Evolutionary conservation across 2,888 invertebrate species (phyloP), one percentile per base, ranked within the genome.

Genomic region (Chymomyza amoena): DNA sequence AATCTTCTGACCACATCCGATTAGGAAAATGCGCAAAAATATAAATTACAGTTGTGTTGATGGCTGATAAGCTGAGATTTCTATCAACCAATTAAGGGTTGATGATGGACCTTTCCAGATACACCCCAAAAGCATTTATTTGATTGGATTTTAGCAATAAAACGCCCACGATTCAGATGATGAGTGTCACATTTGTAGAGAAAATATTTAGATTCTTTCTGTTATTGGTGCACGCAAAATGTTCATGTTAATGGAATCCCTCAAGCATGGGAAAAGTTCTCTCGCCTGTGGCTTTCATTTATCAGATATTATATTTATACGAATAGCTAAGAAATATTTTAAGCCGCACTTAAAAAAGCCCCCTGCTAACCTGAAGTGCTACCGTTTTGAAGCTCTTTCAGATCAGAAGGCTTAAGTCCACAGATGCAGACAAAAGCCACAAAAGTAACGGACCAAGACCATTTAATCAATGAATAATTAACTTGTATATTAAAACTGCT

Each of bases 381-480:
- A 83, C 83, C 81, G 83, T 83, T 83, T 76, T 25, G 20, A 54
- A 60, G 56, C 70, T 68, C 64, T 68, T 61, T 50, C 51, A n/a
- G 39, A 13, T 45, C 13, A 45, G 39, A 45, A 6, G 32, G 6
- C 7, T 32, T 9, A 32, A 32, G 7, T 20, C 6, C 61, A n/a
- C 59, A 39, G 20, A 50, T 54, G 63, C 64, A 68, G 52, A 68
- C 68, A 70, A 76, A 69, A 60, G 50, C 9, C 61, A 39, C 16
- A 5, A 0, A 20, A 28, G 25, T 64, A 39, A 52, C 64, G 56
- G 18, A 60, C 61, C 61, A 60, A 64, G 61, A 45, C 73, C 84
- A 84, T 80, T 88, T 88, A 73, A 78, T 86, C 77, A 84, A 84
- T 82, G 87, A 84, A 75, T 76, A 84, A 87, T 80, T 71, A 80